Base-by-base conservation (phyloP, 2,888 invertebrate species). In the Sympetrum striolatum region DNA sequence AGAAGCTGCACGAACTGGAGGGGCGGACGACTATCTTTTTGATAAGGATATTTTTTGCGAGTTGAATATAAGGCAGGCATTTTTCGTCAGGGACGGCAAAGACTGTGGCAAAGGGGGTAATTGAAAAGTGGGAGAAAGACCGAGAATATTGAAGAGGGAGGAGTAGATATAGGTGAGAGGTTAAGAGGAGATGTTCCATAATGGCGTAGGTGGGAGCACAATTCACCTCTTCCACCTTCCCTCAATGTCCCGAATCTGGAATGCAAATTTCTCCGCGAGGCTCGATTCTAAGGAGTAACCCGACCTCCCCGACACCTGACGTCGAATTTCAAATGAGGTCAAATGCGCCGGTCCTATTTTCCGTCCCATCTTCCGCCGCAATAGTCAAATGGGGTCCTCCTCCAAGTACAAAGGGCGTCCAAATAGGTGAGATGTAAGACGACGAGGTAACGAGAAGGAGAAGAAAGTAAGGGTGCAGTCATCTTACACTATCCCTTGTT, bases 241-340 rank as follows among this genome's bases (percentile, higher is more conserved):
- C 60, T 86, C 60, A 86, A 86, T 86, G 37, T 60, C 60, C 60
- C 60, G 60, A 86, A 86, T 86, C 86, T 86, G 86, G 86, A 86
- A 86, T 86, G 86, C 86, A 86, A 86, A 86, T 86, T 86, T 86
- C 86, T 86, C 60, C 64, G 60, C 64, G 22, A 37, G 37, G 58
- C 64, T 60, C 86, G 60, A 64, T 58, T 58, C 86, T 86, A 86
- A 86, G 86, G 60, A 86, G 86, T 86, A 86, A 86, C 37, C 86
- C 86, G 37, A 86, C 86, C 86, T 37, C 60, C 86, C 39, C 60
- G 60, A 86, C 86, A 86, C 86, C 86, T 86, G 86, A 86, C 86
- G 86, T 86, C 86, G 86, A 86, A 86, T 86, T 86, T 86, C 60
- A 86, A 86, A 86, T 86, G 86, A 86, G 86, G 86, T 86, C 86